phyloP scores from a whole-genome alignment of 35 echinoderm and acorn worm species.

The Chiridota heheva region DNA sequence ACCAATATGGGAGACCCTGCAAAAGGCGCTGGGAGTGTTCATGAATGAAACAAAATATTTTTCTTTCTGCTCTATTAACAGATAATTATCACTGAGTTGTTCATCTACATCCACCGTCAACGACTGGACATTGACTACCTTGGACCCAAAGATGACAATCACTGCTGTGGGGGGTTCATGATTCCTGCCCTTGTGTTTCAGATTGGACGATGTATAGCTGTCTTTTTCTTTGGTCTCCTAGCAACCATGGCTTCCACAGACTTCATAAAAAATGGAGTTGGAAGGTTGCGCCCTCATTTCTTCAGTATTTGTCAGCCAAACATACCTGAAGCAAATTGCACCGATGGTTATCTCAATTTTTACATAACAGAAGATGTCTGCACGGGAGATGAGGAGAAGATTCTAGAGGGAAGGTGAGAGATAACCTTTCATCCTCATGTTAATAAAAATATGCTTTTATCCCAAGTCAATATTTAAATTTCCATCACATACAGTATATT shows the following conservation, averaged over 20 bases:
- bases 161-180: conserved; percentile 76
- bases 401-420: conserved; percentile 51
- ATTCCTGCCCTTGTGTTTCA: conserved; percentile 82
- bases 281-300: conserved; percentile 90
- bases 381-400: conserved; percentile 49
- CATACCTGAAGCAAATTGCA: conserved; percentile 59
- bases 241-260: conserved; percentile 71
- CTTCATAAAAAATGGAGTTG: conserved; percentile 87
- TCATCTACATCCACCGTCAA: conserved; percentile 77
- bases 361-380: conserved; percentile 82
- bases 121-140: conserved; percentile 79
- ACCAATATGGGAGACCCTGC: no score
- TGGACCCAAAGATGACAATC: conserved; percentile 70
- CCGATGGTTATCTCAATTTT: conserved; percentile 43
- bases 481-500: background rate
- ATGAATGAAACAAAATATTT: no score
- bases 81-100: conserved; percentile 65
- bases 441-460: background rate
- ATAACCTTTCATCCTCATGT: background rate
- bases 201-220: conserved; percentile 44
- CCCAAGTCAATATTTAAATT: background rate
- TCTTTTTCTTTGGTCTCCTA: conserved; percentile 81
- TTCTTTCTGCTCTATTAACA: conserved; percentile 3
- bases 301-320: conserved; percentile 75
- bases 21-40: no score